Evolutionary conservation across 2,797 vertebrate genomes (phyloP), one percentile per base, ranked within the genome.

Genomic region (Phoeniculus purpureus): DNA sequence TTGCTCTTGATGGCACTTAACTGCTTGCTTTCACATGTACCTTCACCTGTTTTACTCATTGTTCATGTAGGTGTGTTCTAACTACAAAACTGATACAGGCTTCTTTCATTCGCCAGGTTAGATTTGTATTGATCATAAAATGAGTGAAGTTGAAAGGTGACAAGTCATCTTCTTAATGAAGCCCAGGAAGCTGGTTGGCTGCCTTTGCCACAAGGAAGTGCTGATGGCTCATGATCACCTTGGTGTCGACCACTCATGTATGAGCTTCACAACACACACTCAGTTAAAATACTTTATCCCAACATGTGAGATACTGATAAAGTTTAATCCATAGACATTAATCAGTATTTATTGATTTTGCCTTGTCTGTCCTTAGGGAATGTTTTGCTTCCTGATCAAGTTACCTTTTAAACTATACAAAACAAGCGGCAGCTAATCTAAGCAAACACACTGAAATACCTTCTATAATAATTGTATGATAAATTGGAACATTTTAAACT

Each of bases 381-480:
- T 10, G 7, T 47, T 77, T n/a, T 79, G 7, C 34, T 51, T 60
- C 56, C 56, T 70, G 25, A 66, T 40, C 31, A 79, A 86, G 48
- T 72, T 80, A 51, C 17, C 27, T n/a, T 66, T 59, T 25, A 16
- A 76, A 79, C 68, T 66, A 27, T 4, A 73, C 2, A 56, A 76
- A 93, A 74, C 29, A 85, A 93, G 31, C 15, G 79, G 50, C 27
- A 85, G 43, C 11, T 59, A 25, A 73, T 40, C 32, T 51, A 25
- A 87, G 34, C 23, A 87, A 80, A 72, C 29, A 47, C 25, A 68
- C 19, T 18, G 5, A 77, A 81, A 27, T 23, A 66, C 25, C 26
- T 76, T 74, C 64, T 52, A 31, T 29, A 91, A 75, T 91, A 65
- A 91, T 55, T 29, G 55, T n/a, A 91, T 86, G 91, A 96, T 91